These are phyloP conservation scores for Mechanitis messenoides DNA, from an alignment of 2,888 invertebrate genomes.

Conservation along the genomic window DNA sequence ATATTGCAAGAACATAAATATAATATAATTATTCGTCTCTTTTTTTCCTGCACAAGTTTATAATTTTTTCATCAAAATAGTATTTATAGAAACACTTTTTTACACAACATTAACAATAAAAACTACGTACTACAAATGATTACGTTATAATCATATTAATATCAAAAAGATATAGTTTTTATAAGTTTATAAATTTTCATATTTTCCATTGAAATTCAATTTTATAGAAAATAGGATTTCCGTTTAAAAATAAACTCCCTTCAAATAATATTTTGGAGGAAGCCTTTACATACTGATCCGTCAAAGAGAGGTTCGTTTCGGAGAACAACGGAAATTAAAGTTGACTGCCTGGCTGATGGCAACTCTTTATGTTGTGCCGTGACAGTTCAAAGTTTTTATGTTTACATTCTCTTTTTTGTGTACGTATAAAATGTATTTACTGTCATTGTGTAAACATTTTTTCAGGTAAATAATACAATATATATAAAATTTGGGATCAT, in stretches of 20 bases:
- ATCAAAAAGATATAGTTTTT: too few relatives aligned
- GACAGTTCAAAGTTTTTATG: neutral
- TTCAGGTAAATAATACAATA: too few relatives aligned
- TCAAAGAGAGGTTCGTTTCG: conserved; percentile 46
- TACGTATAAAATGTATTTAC: neutral
- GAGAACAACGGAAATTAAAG: conserved; percentile 62
- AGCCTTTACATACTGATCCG: conserved; percentile 42
- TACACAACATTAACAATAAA: too few relatives aligned
- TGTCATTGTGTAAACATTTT: neutral
- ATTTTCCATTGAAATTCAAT: neutral
- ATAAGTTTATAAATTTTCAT: too few relatives aligned
- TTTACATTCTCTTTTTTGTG: neutral
- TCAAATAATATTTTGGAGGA: conserved; percentile 31
- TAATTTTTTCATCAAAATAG: neutral
- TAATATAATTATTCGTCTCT: too few relatives aligned
- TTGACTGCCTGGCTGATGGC: conserved; percentile 29
- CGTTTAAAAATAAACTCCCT: conserved; percentile 20
- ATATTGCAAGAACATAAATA: too few relatives aligned
- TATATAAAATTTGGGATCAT: too few relatives aligned
- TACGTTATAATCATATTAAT: too few relatives aligned
- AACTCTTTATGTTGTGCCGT: conserved; percentile 2
- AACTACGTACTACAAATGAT: too few relatives aligned
- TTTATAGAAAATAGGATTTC: conserved; percentile 8
- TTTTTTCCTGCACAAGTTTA: too few relatives aligned
- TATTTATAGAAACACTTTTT: neutral